Base-by-base conservation (phyloP, 2,113 vertebrate genomes). In the Odobenus rosmarus region DNA sequence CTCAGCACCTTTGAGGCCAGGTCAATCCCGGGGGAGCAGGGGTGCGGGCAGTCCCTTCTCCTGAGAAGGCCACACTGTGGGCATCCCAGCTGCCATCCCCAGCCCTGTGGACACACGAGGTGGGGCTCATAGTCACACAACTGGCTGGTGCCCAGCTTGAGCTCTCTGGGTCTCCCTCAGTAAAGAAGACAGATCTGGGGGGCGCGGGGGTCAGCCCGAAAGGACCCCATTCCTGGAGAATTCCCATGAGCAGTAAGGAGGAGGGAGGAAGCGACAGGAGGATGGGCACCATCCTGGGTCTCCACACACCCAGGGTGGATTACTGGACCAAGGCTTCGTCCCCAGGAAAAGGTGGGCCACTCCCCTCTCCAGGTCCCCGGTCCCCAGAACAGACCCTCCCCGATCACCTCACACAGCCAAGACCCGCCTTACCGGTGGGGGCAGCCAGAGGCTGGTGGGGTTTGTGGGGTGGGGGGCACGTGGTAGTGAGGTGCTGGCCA, bases 361-460 rank as follows among this genome's bases (percentile, higher is more conserved):
- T 0, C 1, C 13, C 12, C 71, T 15, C 23, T 4, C 11, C 1
- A 4, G 71, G 67, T 62, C 13, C 26, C 59, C 10, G 0, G 46
- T 9, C 4, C 59, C 82, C n/a, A 31, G 18, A 74, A 14, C 46
- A 39, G 2, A 18, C 42, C 49, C 83, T 84, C 7, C 12, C 33
- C 61, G 6, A 1, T 42, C 21, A 18, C 15, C 42, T 33, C 33
- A 10, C 12, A 3, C 23, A 21, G 31, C 74, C 5, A 0, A 80
- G 61, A 42, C n/a, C 28, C 1, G 33, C 62, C 23, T 39, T 19
- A 49, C 36, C 19, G 4, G 33, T 36, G 53, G 33, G 74, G 28
- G 14, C 83, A 69, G 26, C 2, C 0, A 13, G 84, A 31, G 31
- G 33, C 72, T n/a, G 46, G 23, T 23, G 36, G 64, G 23, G 1